phyloP scores from a whole-genome alignment of 1,140 invertebrate species.

The Hermetia illucens region DNA sequence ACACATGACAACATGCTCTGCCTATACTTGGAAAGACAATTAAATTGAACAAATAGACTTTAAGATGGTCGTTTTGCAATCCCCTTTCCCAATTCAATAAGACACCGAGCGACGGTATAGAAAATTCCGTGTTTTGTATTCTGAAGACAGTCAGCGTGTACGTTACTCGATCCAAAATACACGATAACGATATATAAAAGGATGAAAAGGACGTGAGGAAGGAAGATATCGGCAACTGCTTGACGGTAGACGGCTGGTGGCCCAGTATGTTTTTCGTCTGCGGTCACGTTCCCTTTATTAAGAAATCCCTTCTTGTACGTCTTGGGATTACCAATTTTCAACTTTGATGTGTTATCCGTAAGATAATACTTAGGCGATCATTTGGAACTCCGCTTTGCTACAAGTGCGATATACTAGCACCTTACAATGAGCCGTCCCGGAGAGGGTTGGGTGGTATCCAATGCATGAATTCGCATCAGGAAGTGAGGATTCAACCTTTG shows the following conservation, averaged over 20 bases:
- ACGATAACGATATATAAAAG: not conserved
- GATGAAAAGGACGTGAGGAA: not conserved
- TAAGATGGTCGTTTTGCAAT: not conserved
- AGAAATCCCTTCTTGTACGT: not conserved
- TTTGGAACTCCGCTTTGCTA: not conserved
- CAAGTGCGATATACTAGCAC: no score
- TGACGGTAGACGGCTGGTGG: not conserved
- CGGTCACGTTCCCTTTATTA: constrained; percentile 1
- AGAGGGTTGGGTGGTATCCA: no score
- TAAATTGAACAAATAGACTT: not conserved
- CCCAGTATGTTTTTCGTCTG: not conserved
- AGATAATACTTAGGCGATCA: constrained; percentile 1
- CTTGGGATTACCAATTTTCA: constrained; percentile 1
- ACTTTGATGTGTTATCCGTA: not conserved
- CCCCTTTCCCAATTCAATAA: no score
- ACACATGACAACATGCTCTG: no score
- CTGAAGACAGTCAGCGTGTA: no score
- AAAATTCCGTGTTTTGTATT: no score
- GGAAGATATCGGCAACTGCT: not conserved
- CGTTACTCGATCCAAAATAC: not conserved
- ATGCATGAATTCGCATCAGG: not conserved
- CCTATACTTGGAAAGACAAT: no score
- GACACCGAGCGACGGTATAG: no score
- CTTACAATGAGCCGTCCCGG: no score
- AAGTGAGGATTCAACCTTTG: not conserved